Conservation (phyloP, 2,797 vertebrate species). For the Muraenolepis orangiensis region DNA sequence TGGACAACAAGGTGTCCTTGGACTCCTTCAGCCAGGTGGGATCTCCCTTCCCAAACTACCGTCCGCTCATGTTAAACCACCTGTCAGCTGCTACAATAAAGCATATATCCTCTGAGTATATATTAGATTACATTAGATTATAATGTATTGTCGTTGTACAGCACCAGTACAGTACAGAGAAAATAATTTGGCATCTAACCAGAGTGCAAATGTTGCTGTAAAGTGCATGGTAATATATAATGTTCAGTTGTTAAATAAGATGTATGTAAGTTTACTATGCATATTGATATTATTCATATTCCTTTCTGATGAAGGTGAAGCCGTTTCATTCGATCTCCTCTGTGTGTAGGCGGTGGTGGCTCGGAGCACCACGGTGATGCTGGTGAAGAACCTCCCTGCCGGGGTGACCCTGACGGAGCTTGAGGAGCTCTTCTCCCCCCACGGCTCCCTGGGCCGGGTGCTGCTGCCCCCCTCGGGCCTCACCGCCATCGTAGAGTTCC, state of each 20-base stretch:
- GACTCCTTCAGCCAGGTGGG: slow-evolving; percentile 95
- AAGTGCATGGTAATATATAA: too few relatives aligned
- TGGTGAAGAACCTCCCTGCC: slow-evolving; percentile 92
- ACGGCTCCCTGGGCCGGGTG: slow-evolving; percentile 86
- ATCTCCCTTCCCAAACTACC: background rate
- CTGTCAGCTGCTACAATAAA: background rate
- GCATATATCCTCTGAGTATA: too few relatives aligned
- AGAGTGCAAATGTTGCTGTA: too few relatives aligned
- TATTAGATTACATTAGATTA: too few relatives aligned
- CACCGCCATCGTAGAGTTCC: slow-evolving; percentile 89
- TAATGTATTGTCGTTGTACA: too few relatives aligned
- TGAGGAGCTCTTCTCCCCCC: slow-evolving; percentile 77
- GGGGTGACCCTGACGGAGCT: slow-evolving; percentile 72
- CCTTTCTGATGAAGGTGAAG: too few relatives aligned
- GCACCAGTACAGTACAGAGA: too few relatives aligned
- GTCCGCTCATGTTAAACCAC: too few relatives aligned
- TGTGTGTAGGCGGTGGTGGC: slow-evolving; percentile 76
- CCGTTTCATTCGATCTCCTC: background rate
- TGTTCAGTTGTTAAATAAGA: too few relatives aligned
- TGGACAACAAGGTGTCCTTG: slow-evolving; percentile 84
- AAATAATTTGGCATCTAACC: too few relatives aligned
- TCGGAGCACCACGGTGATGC: slow-evolving; percentile 85
- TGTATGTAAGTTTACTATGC: too few relatives aligned
- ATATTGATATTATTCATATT: too few relatives aligned
- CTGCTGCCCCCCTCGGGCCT: slow-evolving; percentile 90